Evolutionary conservation across 1,140 invertebrate genomes (phyloP).

Genomic region (Psix sp.): DNA sequence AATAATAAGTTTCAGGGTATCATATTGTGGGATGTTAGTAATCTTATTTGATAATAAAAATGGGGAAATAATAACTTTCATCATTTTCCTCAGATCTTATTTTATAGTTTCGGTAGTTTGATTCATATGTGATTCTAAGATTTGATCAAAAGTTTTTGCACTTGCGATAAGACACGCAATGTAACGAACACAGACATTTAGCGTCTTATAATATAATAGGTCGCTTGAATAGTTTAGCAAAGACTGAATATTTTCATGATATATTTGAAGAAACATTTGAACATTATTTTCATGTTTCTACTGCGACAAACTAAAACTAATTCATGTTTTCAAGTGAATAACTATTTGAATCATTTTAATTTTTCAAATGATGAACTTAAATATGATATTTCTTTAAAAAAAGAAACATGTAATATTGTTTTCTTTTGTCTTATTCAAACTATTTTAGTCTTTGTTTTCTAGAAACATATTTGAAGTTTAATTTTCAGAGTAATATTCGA

Average conservation of each 20-base stretch:
- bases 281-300: background rate
- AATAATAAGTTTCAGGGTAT: too few species aligned
- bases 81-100: background rate
- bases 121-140: background rate
- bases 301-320: too few species aligned
- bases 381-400: too few species aligned
- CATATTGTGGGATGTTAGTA: too few species aligned
- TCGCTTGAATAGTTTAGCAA: background rate
- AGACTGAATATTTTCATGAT: background rate
- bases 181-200: constrained; percentile 4
- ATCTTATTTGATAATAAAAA: background rate
- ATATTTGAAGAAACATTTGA: background rate
- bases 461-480: too few species aligned
- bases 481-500: too few species aligned
- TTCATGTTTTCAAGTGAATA: too few species aligned
- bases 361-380: too few species aligned
- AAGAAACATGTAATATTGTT: too few species aligned
- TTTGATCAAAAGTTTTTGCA: constrained; percentile 7
- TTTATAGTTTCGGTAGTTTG: background rate
- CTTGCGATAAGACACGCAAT: constrained; percentile 14
- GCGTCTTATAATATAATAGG: background rate
- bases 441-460: too few species aligned
- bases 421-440: too few species aligned
- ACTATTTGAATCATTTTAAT: too few species aligned
- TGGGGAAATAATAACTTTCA: background rate